Evolutionary conservation across 2,888 invertebrate species (phyloP).

Genomic region (Drosophila bunnanda): DNA sequence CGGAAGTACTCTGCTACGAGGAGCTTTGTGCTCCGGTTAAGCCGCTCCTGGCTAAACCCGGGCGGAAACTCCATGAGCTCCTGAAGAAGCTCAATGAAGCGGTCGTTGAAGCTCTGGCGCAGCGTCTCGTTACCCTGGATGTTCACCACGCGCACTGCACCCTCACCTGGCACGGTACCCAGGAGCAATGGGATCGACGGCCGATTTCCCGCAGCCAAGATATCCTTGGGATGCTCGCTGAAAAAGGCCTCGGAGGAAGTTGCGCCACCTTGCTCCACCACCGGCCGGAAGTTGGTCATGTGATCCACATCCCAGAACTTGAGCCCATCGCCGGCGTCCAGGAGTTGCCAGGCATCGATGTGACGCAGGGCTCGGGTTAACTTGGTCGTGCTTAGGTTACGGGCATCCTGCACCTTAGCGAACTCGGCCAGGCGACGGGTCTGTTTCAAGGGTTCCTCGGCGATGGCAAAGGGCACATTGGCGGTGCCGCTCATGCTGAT

Average conservation of each 20-base stretch:
- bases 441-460: conserved; percentile 73
- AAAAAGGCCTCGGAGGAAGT: conserved; percentile 84
- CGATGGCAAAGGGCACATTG: conserved; percentile 83
- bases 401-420: conserved; percentile 83
- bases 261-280: conserved; percentile 81
- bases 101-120: conserved; percentile 73
- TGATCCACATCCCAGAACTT: conserved; percentile 86
- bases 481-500: conserved; percentile 86
- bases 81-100: conserved; percentile 78
- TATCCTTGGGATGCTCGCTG: conserved; percentile 83
- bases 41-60: conserved; percentile 34
- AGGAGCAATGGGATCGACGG: conserved; percentile 85
- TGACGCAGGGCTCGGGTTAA: conserved; percentile 84
- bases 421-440: conserved; percentile 83
- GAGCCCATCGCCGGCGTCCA: conserved; percentile 84
- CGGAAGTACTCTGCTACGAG: conserved; percentile 77
- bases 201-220: conserved; percentile 84
- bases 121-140: conserved; percentile 78
- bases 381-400: conserved; percentile 71
- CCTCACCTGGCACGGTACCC: conserved; percentile 85
- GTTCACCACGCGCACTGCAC: conserved; percentile 85
- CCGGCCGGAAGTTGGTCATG: conserved; percentile 85
- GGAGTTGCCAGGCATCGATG: conserved; percentile 82
- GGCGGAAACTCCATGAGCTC: conserved; percentile 79
- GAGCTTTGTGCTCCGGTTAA: conserved; percentile 49